Evolutionary conservation across 2,888 invertebrate species (phyloP), one percentile per base, ranked within the genome.

Genomic region (Rhodophaea formosa): DNA sequence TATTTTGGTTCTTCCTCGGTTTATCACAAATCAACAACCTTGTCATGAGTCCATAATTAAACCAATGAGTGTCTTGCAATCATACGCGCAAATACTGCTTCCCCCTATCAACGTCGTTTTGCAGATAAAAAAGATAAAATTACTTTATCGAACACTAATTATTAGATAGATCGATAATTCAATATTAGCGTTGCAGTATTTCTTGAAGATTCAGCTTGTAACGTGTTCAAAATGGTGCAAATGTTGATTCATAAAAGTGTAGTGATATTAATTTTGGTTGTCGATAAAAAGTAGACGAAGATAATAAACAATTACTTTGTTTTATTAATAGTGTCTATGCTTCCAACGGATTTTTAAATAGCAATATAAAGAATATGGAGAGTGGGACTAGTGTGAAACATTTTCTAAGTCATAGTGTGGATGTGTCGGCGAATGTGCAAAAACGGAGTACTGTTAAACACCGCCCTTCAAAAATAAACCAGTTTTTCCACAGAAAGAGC

Each of bases 31-130:
- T 39, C n/a, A 39, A 39, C 39, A 46, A 29, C 23, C 17, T 46
- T 23, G 17, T 23, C 17, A n/a, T 46, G 17, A 17, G 16, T 45
- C 23, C 23, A 8, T 23, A 23, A 46, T 46, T 30, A 32, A 49
- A 49, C 47, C 8, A 30, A 14, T 46, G 3, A 2, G 12, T 39
- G 12, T 29, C 10, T 8, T 8, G 12, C 15, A 12, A 53, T 7
- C 29, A 29, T n/a, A 14, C 44, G 15, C 44, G 43, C 53, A 53
- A 53, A 53, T 39, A 39, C 1, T 14, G 43, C 23, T 14, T 43
- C 35, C 35, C 10, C 30, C 45, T 56, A 60, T 58, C 61, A 62
- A 51, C 51, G 43, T 35, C 42, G 10, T 58, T 46, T 55, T 45
- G 46, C 15, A 51, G 51, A 51, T 51, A 51, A 51, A 51, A 51